These are phyloP conservation scores for Formica selysi DNA, from an alignment of 1,140 invertebrate genomes.

Conservation along the genomic window DNA sequence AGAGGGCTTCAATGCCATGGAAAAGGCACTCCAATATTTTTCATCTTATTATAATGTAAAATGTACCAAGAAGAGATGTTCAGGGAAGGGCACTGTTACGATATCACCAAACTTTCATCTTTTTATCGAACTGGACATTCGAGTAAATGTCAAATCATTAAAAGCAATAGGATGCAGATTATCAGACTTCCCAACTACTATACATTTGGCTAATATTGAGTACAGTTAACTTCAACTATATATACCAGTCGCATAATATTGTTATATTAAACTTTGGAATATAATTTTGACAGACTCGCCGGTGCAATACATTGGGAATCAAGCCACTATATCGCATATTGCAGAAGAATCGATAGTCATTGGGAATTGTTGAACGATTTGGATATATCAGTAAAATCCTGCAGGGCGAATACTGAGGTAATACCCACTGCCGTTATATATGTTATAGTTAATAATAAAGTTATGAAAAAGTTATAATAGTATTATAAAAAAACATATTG, in stretches of 20 bases:
- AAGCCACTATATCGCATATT: neutral
- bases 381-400: neutral
- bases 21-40: neutral
- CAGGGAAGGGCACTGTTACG: neutral
- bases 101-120: neutral
- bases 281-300: neutral
- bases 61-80: neutral
- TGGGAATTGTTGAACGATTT: conserved; percentile 3
- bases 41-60: neutral
- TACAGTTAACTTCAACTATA: neutral
- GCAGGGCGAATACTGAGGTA: neutral
- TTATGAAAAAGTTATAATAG: too few species aligned
- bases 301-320: neutral
- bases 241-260: neutral
- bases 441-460: neutral
- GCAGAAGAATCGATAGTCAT: conserved; percentile 5
- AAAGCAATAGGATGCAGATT: neutral
- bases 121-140: neutral
- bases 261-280: neutral
- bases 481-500: too few species aligned
- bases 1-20: neutral
- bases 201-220: neutral
- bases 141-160: neutral
- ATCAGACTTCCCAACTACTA: neutral
- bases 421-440: neutral